Evolutionary conservation across 2,797 vertebrate genomes (phyloP).

Genomic region (Mycteria americana): DNA sequence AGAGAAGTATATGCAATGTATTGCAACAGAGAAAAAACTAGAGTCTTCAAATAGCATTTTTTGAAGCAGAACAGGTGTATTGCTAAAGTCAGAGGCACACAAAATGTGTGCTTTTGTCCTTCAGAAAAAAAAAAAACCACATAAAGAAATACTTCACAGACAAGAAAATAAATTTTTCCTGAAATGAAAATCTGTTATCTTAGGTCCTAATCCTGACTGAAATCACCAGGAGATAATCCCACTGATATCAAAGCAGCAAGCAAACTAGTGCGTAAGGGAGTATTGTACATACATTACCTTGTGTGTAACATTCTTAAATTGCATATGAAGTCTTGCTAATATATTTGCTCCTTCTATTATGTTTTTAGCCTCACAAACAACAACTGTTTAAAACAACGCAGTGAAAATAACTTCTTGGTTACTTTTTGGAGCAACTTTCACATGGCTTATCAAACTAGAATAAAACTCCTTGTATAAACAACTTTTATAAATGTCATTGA

Average conservation of each 20-base stretch:
- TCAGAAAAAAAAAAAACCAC: not conserved
- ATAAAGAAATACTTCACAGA: not conserved
- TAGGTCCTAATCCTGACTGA: not conserved
- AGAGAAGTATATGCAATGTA: not conserved
- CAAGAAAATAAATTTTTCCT: not conserved
- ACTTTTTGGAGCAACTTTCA: not conserved
- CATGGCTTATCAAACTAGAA: not conserved
- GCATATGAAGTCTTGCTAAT: not conserved
- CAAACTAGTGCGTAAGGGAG: rapidly evolving
- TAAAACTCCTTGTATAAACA: conserved; percentile 36
- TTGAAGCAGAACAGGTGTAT: not conserved
- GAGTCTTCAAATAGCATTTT: not conserved
- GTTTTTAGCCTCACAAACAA: not conserved
- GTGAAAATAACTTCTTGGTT: not conserved
- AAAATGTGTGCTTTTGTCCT: not conserved
- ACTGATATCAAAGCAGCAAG: not conserved
- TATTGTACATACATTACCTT: not conserved
- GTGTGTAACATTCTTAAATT: not conserved
- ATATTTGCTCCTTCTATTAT: not conserved
- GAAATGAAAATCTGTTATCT: not conserved
- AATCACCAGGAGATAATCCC: not conserved
- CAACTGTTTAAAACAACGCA: not conserved
- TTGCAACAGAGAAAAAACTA: not conserved
- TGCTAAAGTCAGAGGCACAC: not conserved
- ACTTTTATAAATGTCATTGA: conserved; percentile 53